Percentiles rank a stretch among this genome's conserved stretches.
These are phyloP conservation scores for Drosophila guanche DNA, from an alignment of 1,140 invertebrate species.

Conservation along the genomic window DNA sequence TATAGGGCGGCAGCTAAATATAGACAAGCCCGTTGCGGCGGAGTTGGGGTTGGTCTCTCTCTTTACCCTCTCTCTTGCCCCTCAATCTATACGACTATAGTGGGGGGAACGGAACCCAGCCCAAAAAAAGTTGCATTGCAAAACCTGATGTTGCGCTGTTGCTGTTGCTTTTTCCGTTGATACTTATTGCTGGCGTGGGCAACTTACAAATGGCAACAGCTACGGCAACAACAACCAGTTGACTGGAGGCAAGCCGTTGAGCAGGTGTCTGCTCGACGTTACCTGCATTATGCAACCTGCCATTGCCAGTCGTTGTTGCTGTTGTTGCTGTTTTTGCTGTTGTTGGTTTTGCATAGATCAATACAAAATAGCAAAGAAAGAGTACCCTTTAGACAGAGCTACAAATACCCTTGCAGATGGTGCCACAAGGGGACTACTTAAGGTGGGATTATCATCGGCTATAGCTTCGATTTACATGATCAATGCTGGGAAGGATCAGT, in stretches of 20 bases:
- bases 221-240: slow-evolving; percentile 12
- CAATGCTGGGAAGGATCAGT: too few relatives aligned
- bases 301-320: slow-evolving; percentile 42
- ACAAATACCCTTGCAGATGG: slow-evolving; percentile 3
- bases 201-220: slow-evolving; percentile 68
- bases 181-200: slow-evolving; percentile 61
- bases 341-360: slow-evolving; percentile 66
- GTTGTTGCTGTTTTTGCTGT: slow-evolving; percentile 20
- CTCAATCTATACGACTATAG: neutral
- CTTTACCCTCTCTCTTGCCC: too few relatives aligned
- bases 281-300: slow-evolving; percentile 73
- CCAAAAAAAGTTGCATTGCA: slow-evolving; percentile 49
- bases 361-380: slow-evolving; percentile 18
- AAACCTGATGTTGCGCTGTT: slow-evolving; percentile 58
- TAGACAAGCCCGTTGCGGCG: slow-evolving; percentile 48
- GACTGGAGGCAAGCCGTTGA: slow-evolving; percentile 40
- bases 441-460: too few relatives aligned
- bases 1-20: slow-evolving; percentile 77
- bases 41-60: slow-evolving; percentile 36
- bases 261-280: slow-evolving; percentile 69
- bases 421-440: too few relatives aligned
- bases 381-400: neutral
- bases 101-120: slow-evolving; percentile 37
- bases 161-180: slow-evolving; percentile 28
- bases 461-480: too few relatives aligned